Evolutionary conservation across 2,888 invertebrate genomes (phyloP).

Genomic region (Diadegma fenestrale): DNA sequence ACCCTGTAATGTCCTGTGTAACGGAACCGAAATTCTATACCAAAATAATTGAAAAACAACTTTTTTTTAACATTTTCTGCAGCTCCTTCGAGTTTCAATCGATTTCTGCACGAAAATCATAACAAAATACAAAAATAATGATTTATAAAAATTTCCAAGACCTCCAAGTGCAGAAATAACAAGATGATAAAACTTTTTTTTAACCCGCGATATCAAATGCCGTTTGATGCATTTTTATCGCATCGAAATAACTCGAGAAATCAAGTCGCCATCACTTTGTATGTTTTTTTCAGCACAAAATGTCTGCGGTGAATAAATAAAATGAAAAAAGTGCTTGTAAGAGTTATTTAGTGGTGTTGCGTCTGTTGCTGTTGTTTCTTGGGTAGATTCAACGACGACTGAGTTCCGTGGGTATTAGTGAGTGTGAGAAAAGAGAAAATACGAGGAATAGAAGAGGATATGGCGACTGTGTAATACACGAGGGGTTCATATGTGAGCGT

Average conservation of each 20-base stretch:
- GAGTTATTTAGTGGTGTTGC: constrained; percentile 40
- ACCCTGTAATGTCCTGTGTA: neutral
- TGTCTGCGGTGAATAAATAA: constrained; percentile 34
- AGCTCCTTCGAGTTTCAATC: too few relatives aligned
- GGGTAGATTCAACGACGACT: constrained; percentile 12
- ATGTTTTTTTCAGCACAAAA: neutral
- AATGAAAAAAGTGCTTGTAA: constrained; percentile 30
- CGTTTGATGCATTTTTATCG: neutral
- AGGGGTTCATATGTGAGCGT: constrained; percentile 84
- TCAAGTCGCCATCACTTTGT: neutral
- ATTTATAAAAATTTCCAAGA: neutral
- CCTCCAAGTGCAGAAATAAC: neutral
- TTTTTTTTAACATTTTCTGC: too few relatives aligned
- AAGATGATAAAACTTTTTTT: too few relatives aligned
- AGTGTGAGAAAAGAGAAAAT: constrained; percentile 38
- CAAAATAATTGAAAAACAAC: neutral
- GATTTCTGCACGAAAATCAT: too few relatives aligned
- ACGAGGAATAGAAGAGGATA: constrained; percentile 45
- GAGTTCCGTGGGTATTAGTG: constrained; percentile 24
- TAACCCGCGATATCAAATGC: neutral
- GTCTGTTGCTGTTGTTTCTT: constrained; percentile 41
- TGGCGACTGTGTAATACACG: constrained; percentile 55
- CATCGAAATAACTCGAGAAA: neutral
- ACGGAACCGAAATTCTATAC: neutral
- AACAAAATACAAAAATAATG: too few relatives aligned